phyloP scores from a whole-genome alignment of 2,113 vertebrate species.

The Maylandia zebra region DNA sequence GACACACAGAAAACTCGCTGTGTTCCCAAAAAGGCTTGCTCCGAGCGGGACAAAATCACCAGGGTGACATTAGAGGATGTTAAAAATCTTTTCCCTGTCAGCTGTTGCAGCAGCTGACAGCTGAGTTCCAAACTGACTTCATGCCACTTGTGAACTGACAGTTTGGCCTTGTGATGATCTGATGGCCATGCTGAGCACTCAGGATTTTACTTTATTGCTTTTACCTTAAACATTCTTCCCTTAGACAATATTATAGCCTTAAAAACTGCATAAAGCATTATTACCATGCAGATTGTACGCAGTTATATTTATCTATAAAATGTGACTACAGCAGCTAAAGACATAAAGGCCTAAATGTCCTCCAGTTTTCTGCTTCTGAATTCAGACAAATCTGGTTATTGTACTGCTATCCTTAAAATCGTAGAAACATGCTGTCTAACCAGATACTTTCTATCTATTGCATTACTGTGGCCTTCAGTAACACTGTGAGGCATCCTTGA shows the following conservation, averaged over 20 bases:
- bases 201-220: background rate
- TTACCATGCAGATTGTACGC: background rate
- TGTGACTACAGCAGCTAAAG: background rate
- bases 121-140: background rate
- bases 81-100: slow-evolving; percentile 42
- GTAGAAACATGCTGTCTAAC: background rate
- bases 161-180: background rate
- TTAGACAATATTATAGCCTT: background rate
- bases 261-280: background rate
- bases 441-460: background rate
- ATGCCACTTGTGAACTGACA: background rate
- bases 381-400: background rate
- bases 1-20: background rate
- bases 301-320: background rate
- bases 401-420: background rate
- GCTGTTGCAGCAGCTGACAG: slow-evolving; percentile 45
- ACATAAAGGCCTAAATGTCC: background rate
- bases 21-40: background rate
- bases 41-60: background rate
- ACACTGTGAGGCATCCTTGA: background rate
- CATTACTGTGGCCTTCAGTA: background rate
- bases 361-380: background rate
- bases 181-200: background rate
- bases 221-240: background rate
- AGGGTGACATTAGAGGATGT: background rate